Evolutionary conservation across 2,888 invertebrate species (phyloP).

Genomic region (Bugulina stolonifera): DNA sequence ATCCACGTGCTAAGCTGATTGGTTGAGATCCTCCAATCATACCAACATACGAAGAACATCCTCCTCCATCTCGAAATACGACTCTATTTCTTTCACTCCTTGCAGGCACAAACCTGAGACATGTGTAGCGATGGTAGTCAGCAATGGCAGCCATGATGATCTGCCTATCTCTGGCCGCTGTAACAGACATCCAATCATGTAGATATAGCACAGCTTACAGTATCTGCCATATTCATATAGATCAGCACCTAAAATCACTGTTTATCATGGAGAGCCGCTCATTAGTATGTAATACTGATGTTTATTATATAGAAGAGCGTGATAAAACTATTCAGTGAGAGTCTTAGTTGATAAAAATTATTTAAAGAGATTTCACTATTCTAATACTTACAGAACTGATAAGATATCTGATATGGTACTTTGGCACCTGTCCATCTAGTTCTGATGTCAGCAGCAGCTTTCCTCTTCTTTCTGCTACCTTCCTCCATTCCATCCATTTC

Average conservation of each 20-base stretch:
- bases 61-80: slow-evolving; percentile 1
- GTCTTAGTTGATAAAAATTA: too few species aligned
- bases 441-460: not conserved
- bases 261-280: too few species aligned
- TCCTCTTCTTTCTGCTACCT: not conserved
- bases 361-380: too few species aligned
- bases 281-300: too few species aligned
- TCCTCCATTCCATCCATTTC: too few species aligned
- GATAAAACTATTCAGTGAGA: too few species aligned
- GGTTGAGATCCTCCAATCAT: not conserved
- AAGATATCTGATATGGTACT: not conserved
- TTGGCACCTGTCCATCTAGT: not conserved
- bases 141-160: not conserved
- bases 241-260: too few species aligned
- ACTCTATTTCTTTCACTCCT: not conserved
- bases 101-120: not conserved
- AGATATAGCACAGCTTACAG: too few species aligned
- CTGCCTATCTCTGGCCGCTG: not conserved
- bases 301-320: too few species aligned
- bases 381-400: slow-evolving; percentile 3
- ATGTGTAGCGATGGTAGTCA: not conserved
- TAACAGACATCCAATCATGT: too few species aligned
- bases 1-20: not conserved
- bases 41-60: slow-evolving; percentile 6
- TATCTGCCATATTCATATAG: too few species aligned